Percentiles rank a stretch among this genome's conserved stretches.
Evolutionary conservation across 2,113 vertebrate genomes (phyloP).

Genomic region (Caloenas nicobarica): DNA sequence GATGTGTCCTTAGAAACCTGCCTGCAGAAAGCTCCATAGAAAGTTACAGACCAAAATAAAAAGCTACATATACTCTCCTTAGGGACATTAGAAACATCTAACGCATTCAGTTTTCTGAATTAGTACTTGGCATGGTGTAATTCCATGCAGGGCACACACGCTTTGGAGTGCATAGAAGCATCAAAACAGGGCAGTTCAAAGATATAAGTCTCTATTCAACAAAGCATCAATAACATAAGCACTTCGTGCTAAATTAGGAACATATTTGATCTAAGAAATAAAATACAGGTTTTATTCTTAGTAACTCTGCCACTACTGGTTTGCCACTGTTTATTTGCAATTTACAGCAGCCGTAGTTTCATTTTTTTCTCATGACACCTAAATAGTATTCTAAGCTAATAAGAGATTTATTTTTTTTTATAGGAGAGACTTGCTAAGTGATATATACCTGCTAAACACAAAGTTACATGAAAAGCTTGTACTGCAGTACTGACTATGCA

Average conservation of each 20-base stretch:
- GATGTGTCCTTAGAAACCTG: background rate
- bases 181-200: background rate
- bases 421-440: background rate
- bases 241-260: background rate
- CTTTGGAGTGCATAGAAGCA: background rate
- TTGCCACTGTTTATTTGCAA: background rate
- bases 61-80: background rate
- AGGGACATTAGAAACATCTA: background rate
- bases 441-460: background rate
- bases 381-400: background rate
- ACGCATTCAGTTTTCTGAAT: background rate
- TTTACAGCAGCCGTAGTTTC: background rate
- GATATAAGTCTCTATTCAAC: background rate
- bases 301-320: background rate
- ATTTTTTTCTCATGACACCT: background rate
- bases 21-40: background rate
- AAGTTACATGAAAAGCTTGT: background rate
- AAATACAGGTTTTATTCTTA: background rate
- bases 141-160: background rate
- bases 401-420: background rate
- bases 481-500: background rate
- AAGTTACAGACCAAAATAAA: background rate
- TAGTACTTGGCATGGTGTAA: background rate
- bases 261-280: background rate
- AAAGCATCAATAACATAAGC: background rate